Base-by-base conservation (phyloP, 2,113 vertebrate genomes). In the Ptilonorhynchus violaceus region DNA sequence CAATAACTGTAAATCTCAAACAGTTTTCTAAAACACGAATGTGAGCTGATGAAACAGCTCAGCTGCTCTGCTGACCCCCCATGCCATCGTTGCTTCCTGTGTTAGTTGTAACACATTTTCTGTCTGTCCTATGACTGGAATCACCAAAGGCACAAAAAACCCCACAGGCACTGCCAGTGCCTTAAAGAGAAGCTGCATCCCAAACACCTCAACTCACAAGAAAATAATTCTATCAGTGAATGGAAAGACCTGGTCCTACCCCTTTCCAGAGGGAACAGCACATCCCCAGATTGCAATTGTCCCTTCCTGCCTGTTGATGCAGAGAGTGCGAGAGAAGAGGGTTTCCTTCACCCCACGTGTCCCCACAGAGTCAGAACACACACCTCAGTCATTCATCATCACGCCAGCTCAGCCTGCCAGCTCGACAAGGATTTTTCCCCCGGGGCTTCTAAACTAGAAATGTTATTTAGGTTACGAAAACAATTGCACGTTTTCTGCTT, bases 371-470 rank as follows among this genome's bases (percentile, higher is more conserved):
- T n/a, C 88, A 89, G 83, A 93, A 67, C 92, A 47, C 76, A 88
- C 86, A 92, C 93, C 95, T 95, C 95, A 75, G 47, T 84, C 96
- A 94, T 96, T 96, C 72, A 94, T 95, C 95, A 96, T 78, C 86
- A 7, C n/a, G 89, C 83, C 94, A 85, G 47, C 94, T 81, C 89
- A 89, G 85, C 81, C 93, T 93, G 93, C 92, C 95, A 89, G 68
- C 66, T 42, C 72, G 92, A 93, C 93, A 92, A 86, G 70, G 88
- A 96, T 92, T 94, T 96, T 75, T 17, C 90, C 93, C 96, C 73
- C 0, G 4, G 41, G 95, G 52, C 69, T 95, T 91, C 76, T 92
- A 92, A 94, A 92, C 91, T 21, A 64, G 88, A 93, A 92, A 75
- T 66, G 93, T 89, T 96, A 93, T 96, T 96, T 89, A 82, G 88